These are phyloP conservation scores for Rhabdomys dilectus DNA, from an alignment of 2,113 vertebrate genomes.

Conservation along the genomic window DNA sequence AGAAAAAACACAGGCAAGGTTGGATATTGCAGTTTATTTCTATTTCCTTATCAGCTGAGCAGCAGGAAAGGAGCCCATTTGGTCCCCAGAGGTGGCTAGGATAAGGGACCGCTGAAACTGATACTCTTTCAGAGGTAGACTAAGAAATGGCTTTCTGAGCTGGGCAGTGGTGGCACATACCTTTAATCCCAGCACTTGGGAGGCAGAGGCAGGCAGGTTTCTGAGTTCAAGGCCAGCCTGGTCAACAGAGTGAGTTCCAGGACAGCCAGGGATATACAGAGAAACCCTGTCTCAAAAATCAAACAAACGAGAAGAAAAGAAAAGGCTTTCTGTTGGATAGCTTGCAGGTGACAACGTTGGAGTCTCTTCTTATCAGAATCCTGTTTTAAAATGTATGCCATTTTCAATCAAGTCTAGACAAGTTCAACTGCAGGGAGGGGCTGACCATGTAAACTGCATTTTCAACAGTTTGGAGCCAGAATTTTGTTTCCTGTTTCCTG, in stretches of 20 bases:
- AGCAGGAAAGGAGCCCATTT: not conserved
- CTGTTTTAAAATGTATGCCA: constrained; percentile 32
- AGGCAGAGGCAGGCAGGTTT: too few relatives aligned
- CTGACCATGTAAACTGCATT: not conserved
- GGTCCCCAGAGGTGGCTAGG: not conserved
- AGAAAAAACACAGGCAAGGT: not conserved
- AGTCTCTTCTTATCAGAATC: constrained; percentile 8
- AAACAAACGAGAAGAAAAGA: not conserved
- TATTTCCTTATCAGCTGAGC: not conserved
- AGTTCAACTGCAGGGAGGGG: not conserved
- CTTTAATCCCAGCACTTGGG: too few relatives aligned
- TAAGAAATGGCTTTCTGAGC: not conserved
- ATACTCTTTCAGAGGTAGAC: not conserved
- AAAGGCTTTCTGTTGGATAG: not conserved
- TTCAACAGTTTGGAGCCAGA: not conserved
- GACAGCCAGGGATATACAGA: too few relatives aligned
- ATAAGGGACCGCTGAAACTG: not conserved
- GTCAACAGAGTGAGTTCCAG: too few relatives aligned
- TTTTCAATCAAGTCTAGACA: not conserved
- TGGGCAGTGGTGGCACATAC: too few relatives aligned
- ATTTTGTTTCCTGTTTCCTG: not conserved
- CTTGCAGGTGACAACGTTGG: not conserved
- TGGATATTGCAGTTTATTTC: not conserved
- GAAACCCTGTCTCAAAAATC: too few relatives aligned
- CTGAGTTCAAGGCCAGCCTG: too few relatives aligned